Evolutionary conservation across 37 sponge, comb jelly and placozoan genomes (phyloP).

Genomic region (Spongilla lacustris): DNA sequence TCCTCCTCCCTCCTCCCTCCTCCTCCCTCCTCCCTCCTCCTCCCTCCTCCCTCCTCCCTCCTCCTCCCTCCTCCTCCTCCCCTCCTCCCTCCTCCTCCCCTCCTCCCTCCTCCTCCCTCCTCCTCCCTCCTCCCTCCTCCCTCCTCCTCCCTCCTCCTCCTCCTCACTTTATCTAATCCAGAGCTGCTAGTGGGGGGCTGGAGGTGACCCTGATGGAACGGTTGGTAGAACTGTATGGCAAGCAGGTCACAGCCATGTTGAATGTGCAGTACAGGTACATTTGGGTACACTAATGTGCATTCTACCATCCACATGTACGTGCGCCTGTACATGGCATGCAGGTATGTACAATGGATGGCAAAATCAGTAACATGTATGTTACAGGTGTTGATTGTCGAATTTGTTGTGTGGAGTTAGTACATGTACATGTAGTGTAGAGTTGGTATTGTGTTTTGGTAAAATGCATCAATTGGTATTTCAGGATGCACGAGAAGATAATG

Average conservation of each 20-base stretch:
- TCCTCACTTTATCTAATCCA: conserved; percentile 8
- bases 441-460: too few species aligned
- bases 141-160: not conserved
- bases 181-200: conserved; percentile 83
- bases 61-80: not conserved
- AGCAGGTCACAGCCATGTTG: conserved; percentile 41
- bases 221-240: conserved; percentile 44
- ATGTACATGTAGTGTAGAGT: too few species aligned
- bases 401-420: too few species aligned
- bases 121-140: not conserved
- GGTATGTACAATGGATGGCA: too few species aligned
- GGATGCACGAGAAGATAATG: conserved; percentile 89
- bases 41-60: not conserved
- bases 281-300: too few species aligned
- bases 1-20: too few species aligned
- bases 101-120: not conserved
- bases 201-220: conserved; percentile 87
- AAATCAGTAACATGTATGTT: too few species aligned
- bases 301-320: too few species aligned
- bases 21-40: not conserved
- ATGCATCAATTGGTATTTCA: not conserved
- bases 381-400: too few species aligned
- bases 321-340: too few species aligned
- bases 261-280: conserved; percentile 75
- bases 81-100: not conserved